A percentile compares a stretch with the other conserved stretches of the same genome.
Evolutionary conservation across 2,888 invertebrate genomes (phyloP).

Genomic region (Polydrusus tereticollis): DNA sequence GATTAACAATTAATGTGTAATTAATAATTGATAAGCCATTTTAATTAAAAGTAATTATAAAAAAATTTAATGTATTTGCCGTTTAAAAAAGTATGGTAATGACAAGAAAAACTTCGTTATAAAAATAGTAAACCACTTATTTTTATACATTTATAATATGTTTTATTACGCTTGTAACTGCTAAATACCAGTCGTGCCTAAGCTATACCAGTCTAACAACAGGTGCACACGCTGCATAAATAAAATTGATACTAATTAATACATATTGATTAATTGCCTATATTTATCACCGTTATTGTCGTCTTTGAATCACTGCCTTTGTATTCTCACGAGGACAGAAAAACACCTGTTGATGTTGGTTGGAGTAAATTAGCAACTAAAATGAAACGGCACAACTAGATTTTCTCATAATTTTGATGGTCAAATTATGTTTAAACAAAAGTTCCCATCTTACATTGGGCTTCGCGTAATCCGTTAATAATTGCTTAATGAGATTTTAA

Average conservation of each 20-base stretch:
- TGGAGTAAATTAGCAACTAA: neutral
- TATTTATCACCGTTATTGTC: neutral
- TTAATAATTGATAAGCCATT: too few relatives aligned
- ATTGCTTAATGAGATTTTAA: constrained; percentile 9
- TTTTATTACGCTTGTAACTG: neutral
- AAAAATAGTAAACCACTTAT: neutral
- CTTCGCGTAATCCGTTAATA: constrained; percentile 4
- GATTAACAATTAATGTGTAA: too few relatives aligned
- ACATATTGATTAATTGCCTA: constrained; percentile 7
- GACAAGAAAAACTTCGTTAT: too few relatives aligned
- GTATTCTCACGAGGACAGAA: neutral
- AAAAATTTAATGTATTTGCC: too few relatives aligned
- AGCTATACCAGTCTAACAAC: neutral
- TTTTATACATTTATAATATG: neutral
- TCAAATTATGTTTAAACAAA: neutral
- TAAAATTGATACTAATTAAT: constrained; percentile 11
- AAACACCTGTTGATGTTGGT: neutral
- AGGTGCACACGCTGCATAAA: neutral
- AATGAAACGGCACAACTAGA: neutral
- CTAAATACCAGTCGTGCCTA: neutral
- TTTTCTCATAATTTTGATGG: too few relatives aligned
- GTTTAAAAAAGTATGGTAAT: too few relatives aligned
- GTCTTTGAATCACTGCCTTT: neutral
- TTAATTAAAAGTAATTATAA: too few relatives aligned
- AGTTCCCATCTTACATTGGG: neutral